Evolutionary conservation across 1,140 invertebrate species (phyloP).

Genomic region (Sycophila sp.): DNA sequence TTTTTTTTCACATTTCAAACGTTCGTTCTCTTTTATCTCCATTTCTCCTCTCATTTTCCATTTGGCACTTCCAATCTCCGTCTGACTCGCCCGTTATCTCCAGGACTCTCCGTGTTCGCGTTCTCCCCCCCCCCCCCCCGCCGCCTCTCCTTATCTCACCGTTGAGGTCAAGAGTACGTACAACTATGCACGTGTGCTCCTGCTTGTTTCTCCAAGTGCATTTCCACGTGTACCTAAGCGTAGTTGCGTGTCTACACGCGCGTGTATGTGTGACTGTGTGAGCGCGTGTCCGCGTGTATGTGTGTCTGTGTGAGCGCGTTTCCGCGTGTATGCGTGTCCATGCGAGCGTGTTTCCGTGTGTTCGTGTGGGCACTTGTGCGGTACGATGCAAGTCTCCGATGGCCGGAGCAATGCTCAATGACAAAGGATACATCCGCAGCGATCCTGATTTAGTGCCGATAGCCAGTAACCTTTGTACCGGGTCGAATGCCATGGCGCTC

Average conservation of each 20-base stretch:
- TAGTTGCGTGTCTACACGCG: neutral
- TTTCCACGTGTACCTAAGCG: too few relatives aligned
- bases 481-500: conserved; percentile 96
- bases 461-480: conserved; percentile 94
- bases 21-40: neutral
- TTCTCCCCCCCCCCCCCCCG: neutral
- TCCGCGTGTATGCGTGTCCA: neutral
- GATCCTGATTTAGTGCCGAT: conserved; percentile 96
- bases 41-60: conserved; percentile 11
- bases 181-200: neutral
- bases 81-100: neutral
- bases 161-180: neutral
- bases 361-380: too few relatives aligned
- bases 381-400: neutral
- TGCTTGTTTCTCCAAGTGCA: too few relatives aligned
- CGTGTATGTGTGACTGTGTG: neutral
- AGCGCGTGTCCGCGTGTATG: neutral
- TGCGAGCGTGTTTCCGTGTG: too few relatives aligned
- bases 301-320: neutral
- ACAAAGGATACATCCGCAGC: conserved; percentile 95
- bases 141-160: neutral
- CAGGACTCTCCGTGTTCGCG: too few relatives aligned
- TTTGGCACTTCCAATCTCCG: neutral
- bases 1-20: conserved; percentile 1
- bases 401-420: neutral